Evolutionary conservation across 2,113 vertebrate species (phyloP).

Genomic region (Heliornis fulica): DNA sequence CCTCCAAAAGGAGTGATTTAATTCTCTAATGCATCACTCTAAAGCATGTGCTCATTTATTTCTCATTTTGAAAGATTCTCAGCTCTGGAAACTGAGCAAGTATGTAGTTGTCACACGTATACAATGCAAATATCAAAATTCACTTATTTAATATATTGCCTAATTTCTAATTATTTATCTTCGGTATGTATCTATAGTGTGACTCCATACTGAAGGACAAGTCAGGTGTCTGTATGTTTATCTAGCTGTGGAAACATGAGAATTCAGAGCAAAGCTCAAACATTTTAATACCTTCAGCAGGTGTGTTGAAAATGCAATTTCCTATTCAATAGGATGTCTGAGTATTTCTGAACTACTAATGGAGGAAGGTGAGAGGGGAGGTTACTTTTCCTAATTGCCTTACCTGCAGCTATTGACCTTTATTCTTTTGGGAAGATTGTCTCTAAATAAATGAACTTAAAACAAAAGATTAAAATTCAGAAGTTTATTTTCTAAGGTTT

Average conservation of each 20-base stretch:
- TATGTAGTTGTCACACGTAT: not conserved
- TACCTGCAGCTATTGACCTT: not conserved
- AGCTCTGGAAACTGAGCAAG: not conserved
- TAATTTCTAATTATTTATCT: not conserved
- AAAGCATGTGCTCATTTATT: not conserved
- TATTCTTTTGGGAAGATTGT: not conserved
- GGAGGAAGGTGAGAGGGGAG: not conserved
- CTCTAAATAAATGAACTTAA: not conserved
- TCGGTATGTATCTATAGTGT: not conserved
- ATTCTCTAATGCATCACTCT: not conserved
- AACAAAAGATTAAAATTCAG: not conserved
- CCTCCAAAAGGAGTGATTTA: not conserved
- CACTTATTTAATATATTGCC: not conserved
- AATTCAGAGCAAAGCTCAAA: not conserved
- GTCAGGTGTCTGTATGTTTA: not conserved
- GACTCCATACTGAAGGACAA: not conserved
- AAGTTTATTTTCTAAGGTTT: not conserved
- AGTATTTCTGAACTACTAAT: not conserved
- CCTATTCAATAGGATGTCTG: not conserved
- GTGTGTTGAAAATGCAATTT: not conserved
- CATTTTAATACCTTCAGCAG: not conserved
- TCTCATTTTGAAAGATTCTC: not conserved
- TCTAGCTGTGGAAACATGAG: not conserved
- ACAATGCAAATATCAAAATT: not conserved
- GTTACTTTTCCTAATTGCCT: not conserved